phyloP scores from a whole-genome alignment of 64 coral and sea anemone species.

The Astreopora myriophthalma region DNA sequence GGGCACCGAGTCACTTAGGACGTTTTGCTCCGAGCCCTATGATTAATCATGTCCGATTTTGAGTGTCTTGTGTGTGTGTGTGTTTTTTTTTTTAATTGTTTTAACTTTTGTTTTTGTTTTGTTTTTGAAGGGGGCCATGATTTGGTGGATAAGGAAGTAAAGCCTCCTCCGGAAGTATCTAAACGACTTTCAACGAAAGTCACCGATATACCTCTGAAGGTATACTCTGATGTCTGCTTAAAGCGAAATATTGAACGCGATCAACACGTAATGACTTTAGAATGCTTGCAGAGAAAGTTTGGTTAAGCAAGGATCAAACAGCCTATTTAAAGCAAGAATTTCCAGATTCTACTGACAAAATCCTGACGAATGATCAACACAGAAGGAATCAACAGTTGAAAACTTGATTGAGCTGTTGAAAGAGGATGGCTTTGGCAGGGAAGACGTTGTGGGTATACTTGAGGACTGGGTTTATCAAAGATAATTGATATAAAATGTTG shows the following conservation, averaged over 20 bases:
- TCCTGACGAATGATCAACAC: background rate
- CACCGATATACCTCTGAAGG: background rate
- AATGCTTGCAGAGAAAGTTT: slow-evolving; percentile 10
- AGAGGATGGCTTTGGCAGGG: background rate
- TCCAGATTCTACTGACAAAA: background rate
- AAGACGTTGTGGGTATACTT: background rate
- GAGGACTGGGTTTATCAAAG: background rate
- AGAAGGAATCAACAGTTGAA: background rate
- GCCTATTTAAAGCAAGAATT: background rate
- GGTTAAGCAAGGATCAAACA: background rate
- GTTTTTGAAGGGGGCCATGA: background rate
- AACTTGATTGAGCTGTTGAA: slow-evolving; percentile 8
- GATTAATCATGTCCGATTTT: too few species aligned
- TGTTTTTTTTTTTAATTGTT: too few species aligned
- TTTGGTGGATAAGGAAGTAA: background rate
- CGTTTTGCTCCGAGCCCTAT: too few species aligned
- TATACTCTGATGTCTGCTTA: background rate
- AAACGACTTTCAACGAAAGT: background rate
- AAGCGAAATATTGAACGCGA: background rate
- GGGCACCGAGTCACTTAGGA: too few species aligned
- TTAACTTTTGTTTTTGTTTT: too few species aligned
- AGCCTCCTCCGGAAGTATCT: background rate
- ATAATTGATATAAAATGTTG: background rate
- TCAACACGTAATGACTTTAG: background rate
- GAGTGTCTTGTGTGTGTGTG: too few species aligned